Evolutionary conservation across 2,888 invertebrate genomes (phyloP).

Genomic region (Tipula confusa): DNA sequence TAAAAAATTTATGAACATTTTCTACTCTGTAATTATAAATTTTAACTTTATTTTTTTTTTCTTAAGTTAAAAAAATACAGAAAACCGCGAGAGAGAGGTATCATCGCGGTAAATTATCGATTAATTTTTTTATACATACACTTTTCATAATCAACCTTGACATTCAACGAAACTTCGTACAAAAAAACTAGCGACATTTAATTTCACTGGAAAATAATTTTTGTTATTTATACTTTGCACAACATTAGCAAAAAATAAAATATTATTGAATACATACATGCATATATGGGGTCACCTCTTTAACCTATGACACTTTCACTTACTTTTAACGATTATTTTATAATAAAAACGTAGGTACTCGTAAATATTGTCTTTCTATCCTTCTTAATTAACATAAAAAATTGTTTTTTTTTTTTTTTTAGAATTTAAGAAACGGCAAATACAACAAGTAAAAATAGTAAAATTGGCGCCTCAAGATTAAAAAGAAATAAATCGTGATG

Average conservation of each 20-base stretch:
- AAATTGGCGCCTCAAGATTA: neutral
- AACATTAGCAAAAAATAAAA: neutral
- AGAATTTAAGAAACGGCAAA: neutral
- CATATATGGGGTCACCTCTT: neutral
- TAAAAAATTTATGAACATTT: neutral
- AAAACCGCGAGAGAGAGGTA: conserved; percentile 1
- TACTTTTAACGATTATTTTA: conserved; percentile 3
- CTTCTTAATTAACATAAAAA: neutral
- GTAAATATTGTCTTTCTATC: neutral
- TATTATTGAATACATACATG: neutral
- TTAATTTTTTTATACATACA: neutral
- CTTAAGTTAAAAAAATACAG: neutral
- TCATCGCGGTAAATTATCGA: neutral
- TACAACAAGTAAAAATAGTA: too few relatives aligned
- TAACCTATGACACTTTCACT: conserved; percentile 25
- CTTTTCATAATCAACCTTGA: conserved; percentile 4
- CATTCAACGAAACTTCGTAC: neutral
- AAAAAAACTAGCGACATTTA: neutral
- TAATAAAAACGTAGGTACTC: neutral
- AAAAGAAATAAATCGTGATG: neutral
- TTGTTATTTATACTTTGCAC: neutral
- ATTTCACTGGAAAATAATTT: neutral
- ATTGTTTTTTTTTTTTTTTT: neutral
- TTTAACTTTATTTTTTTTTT: neutral
- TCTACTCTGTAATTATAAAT: conserved; percentile 25